phyloP scores from a whole-genome alignment of 2,888 invertebrate species.

The Leptogaster cylindrica region DNA sequence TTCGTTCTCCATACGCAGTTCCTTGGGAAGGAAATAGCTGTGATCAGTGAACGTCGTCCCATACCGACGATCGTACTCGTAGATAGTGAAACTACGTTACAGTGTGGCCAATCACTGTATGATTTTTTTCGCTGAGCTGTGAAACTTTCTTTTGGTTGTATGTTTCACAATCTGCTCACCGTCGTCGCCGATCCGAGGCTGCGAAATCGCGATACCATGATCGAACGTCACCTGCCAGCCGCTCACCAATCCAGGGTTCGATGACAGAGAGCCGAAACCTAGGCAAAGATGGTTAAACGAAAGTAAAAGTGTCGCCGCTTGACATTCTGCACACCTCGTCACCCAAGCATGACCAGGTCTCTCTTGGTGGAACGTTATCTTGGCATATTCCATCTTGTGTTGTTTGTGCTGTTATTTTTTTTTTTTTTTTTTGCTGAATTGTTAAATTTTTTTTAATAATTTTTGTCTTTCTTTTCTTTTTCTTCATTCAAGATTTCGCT shows the following conservation, averaged over 20 bases:
- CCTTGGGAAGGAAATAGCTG: neutral
- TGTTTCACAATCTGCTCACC: neutral
- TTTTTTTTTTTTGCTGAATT: constrained; percentile 1
- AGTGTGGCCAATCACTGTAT: neutral
- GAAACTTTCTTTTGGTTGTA: neutral
- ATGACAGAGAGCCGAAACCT: neutral
- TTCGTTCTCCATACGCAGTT: too few relatives aligned
- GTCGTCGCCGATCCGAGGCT: neutral
- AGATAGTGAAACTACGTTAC: too few relatives aligned
- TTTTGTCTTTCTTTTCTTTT: neutral
- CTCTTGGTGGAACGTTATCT: constrained; percentile 18
- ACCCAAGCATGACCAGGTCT: constrained; percentile 17
- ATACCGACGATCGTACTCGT: too few relatives aligned
- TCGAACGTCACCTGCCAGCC: neutral
- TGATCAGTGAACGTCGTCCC: neutral
- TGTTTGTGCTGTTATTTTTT: too few relatives aligned
- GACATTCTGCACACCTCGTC: constrained; percentile 23
- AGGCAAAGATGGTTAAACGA: constrained; percentile 31
- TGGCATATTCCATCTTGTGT: too few relatives aligned
- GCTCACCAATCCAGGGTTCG: neutral
- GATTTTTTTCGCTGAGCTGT: neutral
- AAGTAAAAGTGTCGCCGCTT: constrained; percentile 31
- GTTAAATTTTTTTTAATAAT: neutral
- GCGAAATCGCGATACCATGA: neutral
- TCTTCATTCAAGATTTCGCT: neutral